These are phyloP conservation scores for Parus major DNA, from an alignment of 2,113 vertebrate species.

Conservation along the genomic window DNA sequence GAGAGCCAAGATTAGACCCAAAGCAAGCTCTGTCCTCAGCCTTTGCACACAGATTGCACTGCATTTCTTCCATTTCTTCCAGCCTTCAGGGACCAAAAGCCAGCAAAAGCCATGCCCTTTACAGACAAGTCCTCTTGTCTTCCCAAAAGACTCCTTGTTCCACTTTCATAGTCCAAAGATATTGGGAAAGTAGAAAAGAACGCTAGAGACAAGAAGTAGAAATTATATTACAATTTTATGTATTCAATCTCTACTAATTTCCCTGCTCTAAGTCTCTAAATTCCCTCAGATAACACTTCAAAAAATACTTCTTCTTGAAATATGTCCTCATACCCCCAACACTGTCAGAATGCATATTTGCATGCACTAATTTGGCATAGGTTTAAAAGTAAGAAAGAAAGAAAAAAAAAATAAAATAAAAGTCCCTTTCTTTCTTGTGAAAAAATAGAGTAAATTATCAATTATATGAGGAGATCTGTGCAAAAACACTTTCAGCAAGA, in stretches of 20 bases:
- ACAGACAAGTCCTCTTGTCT: background rate
- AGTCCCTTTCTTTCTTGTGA: rapidly evolving
- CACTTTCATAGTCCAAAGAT: background rate
- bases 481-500: background rate
- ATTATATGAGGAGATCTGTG: background rate
- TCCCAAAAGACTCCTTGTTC: background rate
- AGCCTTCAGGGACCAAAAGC: background rate
- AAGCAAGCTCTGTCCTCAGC: background rate
- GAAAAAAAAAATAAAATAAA: no score
- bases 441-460: background rate
- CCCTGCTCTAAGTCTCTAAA: background rate
- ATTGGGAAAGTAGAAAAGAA: background rate
- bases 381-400: background rate
- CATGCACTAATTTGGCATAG: background rate
- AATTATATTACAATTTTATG: background rate
- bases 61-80: background rate
- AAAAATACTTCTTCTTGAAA: background rate
- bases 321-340: background rate
- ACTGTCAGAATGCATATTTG: background rate
- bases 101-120: background rate
- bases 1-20: background rate
- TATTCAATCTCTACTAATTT: background rate
- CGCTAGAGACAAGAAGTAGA: background rate
- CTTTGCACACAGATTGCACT: background rate
- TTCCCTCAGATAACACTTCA: background rate